Base-by-base conservation (phyloP, 2,113 vertebrate genomes). In the Trematomus loennbergii region DNA sequence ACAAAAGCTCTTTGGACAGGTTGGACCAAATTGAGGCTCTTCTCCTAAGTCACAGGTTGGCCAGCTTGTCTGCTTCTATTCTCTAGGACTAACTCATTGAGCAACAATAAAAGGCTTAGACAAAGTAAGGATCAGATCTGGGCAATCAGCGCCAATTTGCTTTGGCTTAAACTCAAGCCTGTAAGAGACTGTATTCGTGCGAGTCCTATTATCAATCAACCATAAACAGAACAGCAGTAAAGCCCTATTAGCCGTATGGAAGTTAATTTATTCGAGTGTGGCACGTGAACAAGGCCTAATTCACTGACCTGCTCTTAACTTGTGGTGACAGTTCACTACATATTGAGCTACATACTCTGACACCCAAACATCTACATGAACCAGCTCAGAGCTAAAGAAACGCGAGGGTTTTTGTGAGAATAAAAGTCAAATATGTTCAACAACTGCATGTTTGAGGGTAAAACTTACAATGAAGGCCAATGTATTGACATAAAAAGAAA, bases 141-240 rank as follows among this genome's bases (percentile, higher is more conserved):
- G 16, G 40, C 66, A 83, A 88, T 86, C 67, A 61, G 70, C 7
- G 53, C 17, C 75, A 78, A 82, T 82, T 88, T 83, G 64, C 54
- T n/a, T 61, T 77, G 63, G 72, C 68, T 82, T 78, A 43, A 80
- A 48, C 40, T 64, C 75, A 62, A 82, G 72, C 49, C 58, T 69
- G 17, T 68, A 18, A 77, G 52, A 57, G 40, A 65, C 53, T 20
- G 8, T 53, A 55, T 9, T 43, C 0, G n/a, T 61, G 79, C 16
- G 48, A 57, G 29, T 55, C 53, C 48, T 75, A 49, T 54, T 61
- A 75, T 67, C 8, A 64, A 58, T 87, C 75, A 52, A 17, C 49
- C 43, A 55, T 15, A 17, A 82, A 74, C 59, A 64, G 71, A 82
- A 74, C 59, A 64, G 71, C 62, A 63, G 73, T 45, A 46, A 53